Percentiles rank a stretch among this genome's conserved stretches.
These are phyloP conservation scores for Taxidea taxus DNA, from an alignment of 2,113 vertebrate genomes.

Conservation along the genomic window DNA sequence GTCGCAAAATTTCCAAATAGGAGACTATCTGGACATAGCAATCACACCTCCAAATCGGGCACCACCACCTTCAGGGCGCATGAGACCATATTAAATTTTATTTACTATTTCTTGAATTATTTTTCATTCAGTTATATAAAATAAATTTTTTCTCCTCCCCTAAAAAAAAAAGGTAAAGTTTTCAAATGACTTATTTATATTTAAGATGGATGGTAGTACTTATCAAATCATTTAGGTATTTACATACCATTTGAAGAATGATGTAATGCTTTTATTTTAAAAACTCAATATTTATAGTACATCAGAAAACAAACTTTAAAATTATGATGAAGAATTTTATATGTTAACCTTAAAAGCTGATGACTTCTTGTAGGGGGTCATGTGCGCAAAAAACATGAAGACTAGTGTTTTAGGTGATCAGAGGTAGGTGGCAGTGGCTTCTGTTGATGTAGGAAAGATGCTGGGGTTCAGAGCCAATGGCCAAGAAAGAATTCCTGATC, in stretches of 20 bases:
- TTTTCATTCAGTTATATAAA: conserved; percentile 78
- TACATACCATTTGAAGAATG: neutral
- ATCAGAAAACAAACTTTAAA: neutral
- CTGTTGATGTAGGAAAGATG: neutral
- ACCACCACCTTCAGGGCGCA: conserved; percentile 90
- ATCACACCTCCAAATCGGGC: conserved; percentile 96
- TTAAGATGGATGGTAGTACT: neutral
- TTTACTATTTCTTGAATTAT: conserved; percentile 6
- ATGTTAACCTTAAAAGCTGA: neutral
- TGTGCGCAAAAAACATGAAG: neutral
- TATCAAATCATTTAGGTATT: conserved; percentile 13
- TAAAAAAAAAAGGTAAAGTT: neutral
- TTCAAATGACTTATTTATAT: neutral
- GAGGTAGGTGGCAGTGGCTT: neutral
- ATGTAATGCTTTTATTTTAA: conserved; percentile 12
- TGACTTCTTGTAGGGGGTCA: neutral
- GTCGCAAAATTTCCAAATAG: conserved; percentile 98
- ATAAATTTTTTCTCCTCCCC: conserved; percentile 56
- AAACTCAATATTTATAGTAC: neutral
- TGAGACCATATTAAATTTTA: conserved; percentile 93
- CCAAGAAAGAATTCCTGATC: neutral
- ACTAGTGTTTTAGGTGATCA: neutral
- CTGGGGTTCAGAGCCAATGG: neutral
- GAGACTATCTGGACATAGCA: conserved; percentile 97
- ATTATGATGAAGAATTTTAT: neutral